Evolutionary conservation across 1,140 invertebrate species (phyloP), one percentile per base, ranked within the genome.

Genomic region (Sminthurinus signatus): DNA sequence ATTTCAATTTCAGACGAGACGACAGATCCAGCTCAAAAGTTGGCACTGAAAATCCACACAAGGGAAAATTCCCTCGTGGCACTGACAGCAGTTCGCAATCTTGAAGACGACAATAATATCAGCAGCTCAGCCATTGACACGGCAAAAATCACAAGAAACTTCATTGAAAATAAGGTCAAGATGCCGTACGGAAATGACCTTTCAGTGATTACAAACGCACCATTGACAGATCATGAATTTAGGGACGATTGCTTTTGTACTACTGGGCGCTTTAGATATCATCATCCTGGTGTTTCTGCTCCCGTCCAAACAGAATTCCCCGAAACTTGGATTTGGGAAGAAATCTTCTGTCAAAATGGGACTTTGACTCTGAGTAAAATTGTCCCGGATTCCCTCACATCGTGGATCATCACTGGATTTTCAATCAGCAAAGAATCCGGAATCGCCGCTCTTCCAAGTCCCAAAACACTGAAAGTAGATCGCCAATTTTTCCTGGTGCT

Each of bases 391-490:
- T 89, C 89, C 0, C 90, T 97, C 14, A 96, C 91, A 0, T 91
- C 90, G 1, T 98, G 93, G 92, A 81, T 89, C 25, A 82, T 97
- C 0, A 91, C 88, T 28, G 96, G 89, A 0, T 98, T 98, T 75
- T 91, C 94, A 0, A 78, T 97, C 32, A 89, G 93, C 77, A 80
- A 86, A 0, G 79, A 86, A 14, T 78, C 86, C 57, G 96, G 66
- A 19, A 51, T 68, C 17, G 66, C 56, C 5, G 48, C 60, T 8
- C 36, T 19, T 4, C 21, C 19, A 4, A 19, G 15, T 0, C 54
- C 39, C 29, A 10, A 19, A 17, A 63, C 39, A 32, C 36, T 69
- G 0, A 65, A 15, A 19, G 60, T 57, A 14, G 58, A 62, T 31
- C 52, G 67, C 23, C 60, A 64, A 17, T 69, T 69, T 28, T 69